These are phyloP conservation scores for Meghimatium bilineatum DNA, from an alignment of 2,888 invertebrate species.

Conservation along the genomic window DNA sequence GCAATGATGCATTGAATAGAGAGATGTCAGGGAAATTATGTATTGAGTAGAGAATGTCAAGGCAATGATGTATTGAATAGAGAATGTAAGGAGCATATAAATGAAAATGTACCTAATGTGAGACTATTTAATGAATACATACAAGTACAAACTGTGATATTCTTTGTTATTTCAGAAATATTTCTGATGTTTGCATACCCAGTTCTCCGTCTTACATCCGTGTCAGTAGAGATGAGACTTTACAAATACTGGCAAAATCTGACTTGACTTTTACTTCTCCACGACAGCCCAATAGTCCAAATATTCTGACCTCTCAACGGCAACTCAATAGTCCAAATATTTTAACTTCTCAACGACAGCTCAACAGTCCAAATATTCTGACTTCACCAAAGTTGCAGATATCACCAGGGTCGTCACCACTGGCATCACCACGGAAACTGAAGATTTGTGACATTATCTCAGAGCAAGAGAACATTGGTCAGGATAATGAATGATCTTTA, in stretches of 20 bases:
- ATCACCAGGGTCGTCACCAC: constrained; percentile 13
- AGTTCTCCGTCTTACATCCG: background rate
- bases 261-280: background rate
- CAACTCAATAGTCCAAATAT: constrained; percentile 25
- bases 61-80: too few species aligned
- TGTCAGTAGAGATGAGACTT: background rate
- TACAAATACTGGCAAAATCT: background rate
- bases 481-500: background rate
- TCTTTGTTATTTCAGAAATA: background rate
- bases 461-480: constrained; percentile 39
- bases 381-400: constrained; percentile 16
- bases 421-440: constrained; percentile 25
- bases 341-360: background rate
- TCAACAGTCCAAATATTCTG: constrained; percentile 23
- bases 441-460: constrained; percentile 21
- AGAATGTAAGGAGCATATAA: too few species aligned
- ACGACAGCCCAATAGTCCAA: constrained; percentile 6
- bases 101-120: too few species aligned
- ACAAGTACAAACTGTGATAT: too few species aligned
- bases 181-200: background rate
- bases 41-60: too few species aligned
- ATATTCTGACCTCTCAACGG: constrained; percentile 2
- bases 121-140: too few species aligned
- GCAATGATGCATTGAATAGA: too few species aligned
- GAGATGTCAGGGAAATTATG: too few species aligned